These are phyloP conservation scores for Anomalospiza imberbis DNA, from an alignment of 2,797 vertebrate genomes.

Conservation along the genomic window DNA sequence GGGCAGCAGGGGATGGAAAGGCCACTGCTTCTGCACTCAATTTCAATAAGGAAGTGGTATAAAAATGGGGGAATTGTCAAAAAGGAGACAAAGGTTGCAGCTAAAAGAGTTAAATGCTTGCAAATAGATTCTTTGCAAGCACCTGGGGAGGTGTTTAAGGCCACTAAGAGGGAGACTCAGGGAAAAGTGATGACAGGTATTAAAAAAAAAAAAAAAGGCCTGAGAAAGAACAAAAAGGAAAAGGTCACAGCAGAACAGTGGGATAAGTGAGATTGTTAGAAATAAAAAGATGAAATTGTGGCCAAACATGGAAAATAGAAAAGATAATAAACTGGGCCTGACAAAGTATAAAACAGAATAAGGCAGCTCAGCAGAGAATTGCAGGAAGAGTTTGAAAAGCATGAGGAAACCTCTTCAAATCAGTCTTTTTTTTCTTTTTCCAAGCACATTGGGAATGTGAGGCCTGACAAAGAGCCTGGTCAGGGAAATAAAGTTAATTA, in stretches of 20 bases:
- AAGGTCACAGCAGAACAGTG: slow-evolving; percentile 13
- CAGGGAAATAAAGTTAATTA: neutral
- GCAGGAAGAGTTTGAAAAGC: neutral
- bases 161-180: neutral
- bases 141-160: neutral
- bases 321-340: neutral
- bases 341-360: neutral
- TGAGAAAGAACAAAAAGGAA: neutral
- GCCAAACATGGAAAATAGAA: neutral
- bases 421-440: neutral
- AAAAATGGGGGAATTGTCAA: neutral
- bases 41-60: neutral
- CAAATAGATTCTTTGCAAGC: neutral
- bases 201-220: neutral
- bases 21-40: neutral
- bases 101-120: neutral
- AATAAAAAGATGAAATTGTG: neutral
- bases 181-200: neutral
- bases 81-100: neutral
- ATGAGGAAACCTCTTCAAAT: neutral
- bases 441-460: neutral
- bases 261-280: neutral
- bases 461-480: neutral
- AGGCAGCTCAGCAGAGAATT: neutral
- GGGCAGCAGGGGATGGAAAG: neutral